Base-by-base conservation (phyloP, 2,888 invertebrate species). In the Dryococelus australis region DNA sequence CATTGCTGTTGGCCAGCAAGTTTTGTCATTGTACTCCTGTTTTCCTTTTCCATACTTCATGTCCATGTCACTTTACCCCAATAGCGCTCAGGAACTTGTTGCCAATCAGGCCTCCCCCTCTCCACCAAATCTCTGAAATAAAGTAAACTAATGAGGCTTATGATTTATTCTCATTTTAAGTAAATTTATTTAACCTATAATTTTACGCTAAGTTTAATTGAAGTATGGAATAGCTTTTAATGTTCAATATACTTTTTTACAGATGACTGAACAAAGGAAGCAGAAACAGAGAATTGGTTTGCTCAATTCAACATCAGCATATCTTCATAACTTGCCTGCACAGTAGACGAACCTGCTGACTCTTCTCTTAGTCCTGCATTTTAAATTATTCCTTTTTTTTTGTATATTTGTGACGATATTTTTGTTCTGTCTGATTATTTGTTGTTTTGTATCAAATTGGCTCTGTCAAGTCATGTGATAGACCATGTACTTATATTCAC, bases 241-340 rank as follows among this genome's bases (percentile, higher is more conserved):
- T 86, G 79, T 80, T 86, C 27, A 85, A 84, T 26, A 84, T 51
- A 86, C 78, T 53, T 78, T 85, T 85, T 91, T 90, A 26, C 92
- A 96, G 96, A 98, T 98, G 98, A 97, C 98, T 43, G 98, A 99
- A 92, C 98, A 98, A 92, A 94, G 98, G 88, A 98, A 98, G 92
- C 98, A 98, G 92, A 98, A 98, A 91, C 98, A 98, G 92, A 95
- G 98, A 90, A 94, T 97, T 90, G 98, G 98, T 88, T 93, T 98
- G 89, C 93, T 98, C 85, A 97, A 96, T 93, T 96, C 97, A 20
- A 96, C 96, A 47, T 95, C 96, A 86, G 94, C 95, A 88, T 95
- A 95, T 92, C 87, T 87, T n/a, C 87, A 87, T 51, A 85, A 87
- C 53, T n/a, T 87, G 53, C 85, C 87, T 43, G 43, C 87, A 51